A percentile compares a stretch with the other conserved stretches of the same genome.
phyloP scores from a whole-genome alignment of 92 coral and sea anemone species.

The Blastomussa wellsi region DNA sequence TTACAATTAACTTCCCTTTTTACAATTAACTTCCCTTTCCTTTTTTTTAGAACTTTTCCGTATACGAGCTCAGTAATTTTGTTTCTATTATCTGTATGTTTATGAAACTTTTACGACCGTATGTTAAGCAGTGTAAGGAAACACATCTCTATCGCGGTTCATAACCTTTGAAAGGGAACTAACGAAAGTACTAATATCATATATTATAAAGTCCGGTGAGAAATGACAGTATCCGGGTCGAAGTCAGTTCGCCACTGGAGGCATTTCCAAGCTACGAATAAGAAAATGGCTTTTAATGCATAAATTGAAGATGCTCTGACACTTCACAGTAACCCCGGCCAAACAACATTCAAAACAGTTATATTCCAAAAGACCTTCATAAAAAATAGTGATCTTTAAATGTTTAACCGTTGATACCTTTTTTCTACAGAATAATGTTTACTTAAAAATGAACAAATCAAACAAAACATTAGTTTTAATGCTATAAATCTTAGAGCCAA shows the following conservation, averaged over 20 bases:
- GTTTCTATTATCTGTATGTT: too few relatives aligned
- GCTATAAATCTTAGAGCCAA: too few relatives aligned
- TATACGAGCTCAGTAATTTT: too few relatives aligned
- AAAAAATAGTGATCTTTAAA: too few relatives aligned
- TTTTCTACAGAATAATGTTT: too few relatives aligned
- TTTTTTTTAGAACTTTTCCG: neutral
- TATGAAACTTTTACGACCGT: neutral
- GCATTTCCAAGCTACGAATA: neutral
- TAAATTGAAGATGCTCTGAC: neutral
- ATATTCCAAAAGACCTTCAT: neutral
- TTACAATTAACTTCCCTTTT: neutral
- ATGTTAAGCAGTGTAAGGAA: neutral
- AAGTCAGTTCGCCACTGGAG: neutral
- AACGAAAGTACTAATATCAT: too few relatives aligned
- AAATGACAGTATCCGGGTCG: neutral
- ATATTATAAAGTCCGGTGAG: neutral
- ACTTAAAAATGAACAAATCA: too few relatives aligned
- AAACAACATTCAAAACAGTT: neutral
- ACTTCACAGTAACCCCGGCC: neutral
- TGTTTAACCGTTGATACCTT: too few relatives aligned
- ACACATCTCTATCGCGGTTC: neutral
- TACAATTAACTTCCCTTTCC: neutral
- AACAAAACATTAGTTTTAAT: too few relatives aligned
- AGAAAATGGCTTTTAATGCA: neutral
- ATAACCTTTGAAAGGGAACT: neutral